Percentiles rank a stretch among this genome's conserved stretches.
phyloP scores from a whole-genome alignment of 2,113 vertebrate genomes.

The Struthio camelus region DNA sequence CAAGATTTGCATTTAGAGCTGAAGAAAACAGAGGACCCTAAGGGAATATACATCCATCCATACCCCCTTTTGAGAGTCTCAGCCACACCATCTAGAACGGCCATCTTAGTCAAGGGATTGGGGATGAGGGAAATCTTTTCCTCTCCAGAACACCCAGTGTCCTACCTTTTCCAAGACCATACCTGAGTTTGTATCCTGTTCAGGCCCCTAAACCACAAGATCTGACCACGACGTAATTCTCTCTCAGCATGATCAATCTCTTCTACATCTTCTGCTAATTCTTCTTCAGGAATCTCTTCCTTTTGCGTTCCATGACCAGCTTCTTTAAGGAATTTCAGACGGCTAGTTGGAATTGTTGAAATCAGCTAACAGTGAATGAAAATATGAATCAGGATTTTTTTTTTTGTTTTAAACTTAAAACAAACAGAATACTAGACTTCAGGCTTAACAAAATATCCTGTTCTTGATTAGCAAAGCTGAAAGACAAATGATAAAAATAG shows the following conservation, averaged over 20 bases:
- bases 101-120: slow-evolving; percentile 44
- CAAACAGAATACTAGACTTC: neutral
- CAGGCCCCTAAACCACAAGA: slow-evolving; percentile 99
- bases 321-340: slow-evolving; percentile 96
- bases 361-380: slow-evolving; percentile 82
- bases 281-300: slow-evolving; percentile 97
- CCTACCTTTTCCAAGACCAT: slow-evolving; percentile 79
- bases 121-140: slow-evolving; percentile 53
- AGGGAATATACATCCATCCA: slow-evolving; percentile 63
- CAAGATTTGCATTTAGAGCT: slow-evolving; percentile 76
- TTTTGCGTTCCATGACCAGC: slow-evolving; percentile 98
- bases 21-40: slow-evolving; percentile 66
- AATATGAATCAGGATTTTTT: neutral
- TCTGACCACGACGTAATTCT: slow-evolving; percentile 95
- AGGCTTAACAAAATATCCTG: neutral
- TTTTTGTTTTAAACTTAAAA: neutral
- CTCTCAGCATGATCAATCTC: slow-evolving; percentile 98
- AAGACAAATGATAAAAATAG: neutral
- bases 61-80: slow-evolving; percentile 55
- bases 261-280: slow-evolving; percentile 91
- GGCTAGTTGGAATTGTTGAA: slow-evolving; percentile 94
- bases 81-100: slow-evolving; percentile 55
- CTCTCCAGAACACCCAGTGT: neutral
- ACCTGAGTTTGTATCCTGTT: slow-evolving; percentile 99
- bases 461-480: neutral